These are phyloP conservation scores for Epinotia brunnichana DNA, from an alignment of 2,888 invertebrate species.

Conservation along the genomic window DNA sequence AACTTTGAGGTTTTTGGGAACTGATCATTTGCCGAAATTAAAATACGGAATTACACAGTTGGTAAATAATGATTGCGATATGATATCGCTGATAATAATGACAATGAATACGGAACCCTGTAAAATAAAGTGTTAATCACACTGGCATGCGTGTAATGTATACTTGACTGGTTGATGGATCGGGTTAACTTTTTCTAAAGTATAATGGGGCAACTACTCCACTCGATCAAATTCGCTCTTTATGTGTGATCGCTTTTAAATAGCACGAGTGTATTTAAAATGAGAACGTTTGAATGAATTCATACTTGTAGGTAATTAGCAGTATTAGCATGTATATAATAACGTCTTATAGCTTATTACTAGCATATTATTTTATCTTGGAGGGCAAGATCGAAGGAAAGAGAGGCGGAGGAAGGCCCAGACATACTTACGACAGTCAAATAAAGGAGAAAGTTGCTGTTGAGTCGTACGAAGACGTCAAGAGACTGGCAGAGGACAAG, in stretches of 20 bases:
- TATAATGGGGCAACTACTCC: constrained; percentile 30
- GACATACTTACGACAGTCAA: no score
- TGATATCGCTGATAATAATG: background rate
- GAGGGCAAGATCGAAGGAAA: no score
- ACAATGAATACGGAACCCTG: constrained; percentile 8
- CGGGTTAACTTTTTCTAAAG: constrained; percentile 26
- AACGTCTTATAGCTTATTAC: no score
- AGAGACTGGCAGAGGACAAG: no score
- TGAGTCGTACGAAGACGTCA: no score
- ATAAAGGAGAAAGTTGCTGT: no score
- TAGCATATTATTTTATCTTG: no score
- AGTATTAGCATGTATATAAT: background rate
- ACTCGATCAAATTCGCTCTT: constrained; percentile 27
- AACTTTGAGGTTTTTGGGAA: no score
- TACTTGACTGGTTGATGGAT: constrained; percentile 37
- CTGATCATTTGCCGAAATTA: no score
- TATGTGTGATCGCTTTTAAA: constrained; percentile 26
- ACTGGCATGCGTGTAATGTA: constrained; percentile 22
- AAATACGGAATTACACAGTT: no score
- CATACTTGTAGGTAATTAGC: background rate
- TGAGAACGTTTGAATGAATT: background rate
- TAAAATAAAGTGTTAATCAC: background rate
- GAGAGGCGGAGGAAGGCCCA: no score
- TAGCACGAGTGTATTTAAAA: background rate
- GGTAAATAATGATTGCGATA: no score